These are phyloP conservation scores for Cyaniris semiargus DNA, from an alignment of 2,888 invertebrate genomes.

Conservation along the genomic window DNA sequence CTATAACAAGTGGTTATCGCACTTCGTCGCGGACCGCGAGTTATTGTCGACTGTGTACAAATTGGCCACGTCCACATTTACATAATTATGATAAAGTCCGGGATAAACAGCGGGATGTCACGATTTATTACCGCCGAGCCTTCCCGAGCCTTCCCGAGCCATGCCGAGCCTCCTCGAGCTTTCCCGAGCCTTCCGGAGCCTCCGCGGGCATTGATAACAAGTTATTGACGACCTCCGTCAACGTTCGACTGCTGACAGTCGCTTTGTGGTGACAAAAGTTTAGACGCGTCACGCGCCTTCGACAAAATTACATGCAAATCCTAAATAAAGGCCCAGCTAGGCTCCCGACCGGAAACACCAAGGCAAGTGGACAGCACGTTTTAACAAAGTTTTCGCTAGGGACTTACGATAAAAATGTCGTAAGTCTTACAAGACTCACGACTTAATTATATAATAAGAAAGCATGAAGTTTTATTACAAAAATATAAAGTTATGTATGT, in stretches of 20 bases:
- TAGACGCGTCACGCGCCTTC: background rate
- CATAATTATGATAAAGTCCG: background rate
- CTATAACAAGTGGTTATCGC: too few species aligned
- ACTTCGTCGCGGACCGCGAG: background rate
- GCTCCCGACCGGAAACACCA: background rate
- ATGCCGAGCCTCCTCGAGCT: background rate
- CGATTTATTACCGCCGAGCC: background rate
- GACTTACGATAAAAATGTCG: too few species aligned
- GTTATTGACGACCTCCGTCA: constrained; percentile 13
- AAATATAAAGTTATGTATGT: too few species aligned
- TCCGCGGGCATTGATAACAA: background rate
- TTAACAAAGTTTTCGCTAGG: too few species aligned
- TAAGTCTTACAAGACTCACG: too few species aligned
- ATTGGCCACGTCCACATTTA: background rate
- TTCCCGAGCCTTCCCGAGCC: background rate
- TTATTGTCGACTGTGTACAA: background rate
- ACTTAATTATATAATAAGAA: too few species aligned
- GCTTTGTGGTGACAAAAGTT: background rate
- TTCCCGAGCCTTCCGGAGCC: background rate
- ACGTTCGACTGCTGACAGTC: background rate
- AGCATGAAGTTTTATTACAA: too few species aligned
- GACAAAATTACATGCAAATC: background rate
- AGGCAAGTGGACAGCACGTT: too few species aligned
- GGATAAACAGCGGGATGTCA: background rate
- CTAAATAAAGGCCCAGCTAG: background rate